These are phyloP conservation scores for Pseudolycoriella hygida DNA, from an alignment of 2,888 invertebrate species.

Conservation along the genomic window DNA sequence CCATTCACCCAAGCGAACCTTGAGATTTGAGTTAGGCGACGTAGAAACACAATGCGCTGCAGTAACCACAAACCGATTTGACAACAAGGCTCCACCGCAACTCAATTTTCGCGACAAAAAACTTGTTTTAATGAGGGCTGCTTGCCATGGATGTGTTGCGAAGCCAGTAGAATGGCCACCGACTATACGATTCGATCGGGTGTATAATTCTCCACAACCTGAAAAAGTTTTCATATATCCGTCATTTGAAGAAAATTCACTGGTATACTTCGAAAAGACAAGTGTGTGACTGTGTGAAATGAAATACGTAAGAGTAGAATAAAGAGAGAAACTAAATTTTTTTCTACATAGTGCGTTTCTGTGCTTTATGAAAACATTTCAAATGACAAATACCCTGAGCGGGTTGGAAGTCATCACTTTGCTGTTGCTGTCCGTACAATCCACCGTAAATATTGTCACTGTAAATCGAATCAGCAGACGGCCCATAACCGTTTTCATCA, in stretches of 20 bases:
- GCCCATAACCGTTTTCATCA: slow-evolving; percentile 9
- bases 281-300: too few species aligned
- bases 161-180: slow-evolving; percentile 83
- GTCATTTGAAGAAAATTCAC: not conserved
- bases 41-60: slow-evolving; percentile 58
- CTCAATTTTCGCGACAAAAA: slow-evolving; percentile 79
- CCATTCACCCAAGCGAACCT: slow-evolving; percentile 83
- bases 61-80: slow-evolving; percentile 81
- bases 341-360: not conserved
- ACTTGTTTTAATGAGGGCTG: slow-evolving; percentile 78
- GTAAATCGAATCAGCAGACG: slow-evolving; percentile 2
- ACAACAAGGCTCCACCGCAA: slow-evolving; percentile 79
- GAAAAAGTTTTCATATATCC: too few species aligned
- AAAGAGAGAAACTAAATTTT: not conserved
- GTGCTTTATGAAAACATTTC: not conserved
- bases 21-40: slow-evolving; percentile 72
- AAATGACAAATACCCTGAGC: slow-evolving; percentile 21
- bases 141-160: slow-evolving; percentile 89
- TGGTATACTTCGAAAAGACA: not conserved
- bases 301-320: too few species aligned
- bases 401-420: slow-evolving; percentile 21
- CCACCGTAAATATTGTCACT: slow-evolving; percentile 1
- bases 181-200: slow-evolving; percentile 76
- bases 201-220: slow-evolving; percentile 83
- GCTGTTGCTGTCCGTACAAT: not conserved